phyloP scores from a whole-genome alignment of 2,797 vertebrate genomes.

The Pyrocephalus nanus region DNA sequence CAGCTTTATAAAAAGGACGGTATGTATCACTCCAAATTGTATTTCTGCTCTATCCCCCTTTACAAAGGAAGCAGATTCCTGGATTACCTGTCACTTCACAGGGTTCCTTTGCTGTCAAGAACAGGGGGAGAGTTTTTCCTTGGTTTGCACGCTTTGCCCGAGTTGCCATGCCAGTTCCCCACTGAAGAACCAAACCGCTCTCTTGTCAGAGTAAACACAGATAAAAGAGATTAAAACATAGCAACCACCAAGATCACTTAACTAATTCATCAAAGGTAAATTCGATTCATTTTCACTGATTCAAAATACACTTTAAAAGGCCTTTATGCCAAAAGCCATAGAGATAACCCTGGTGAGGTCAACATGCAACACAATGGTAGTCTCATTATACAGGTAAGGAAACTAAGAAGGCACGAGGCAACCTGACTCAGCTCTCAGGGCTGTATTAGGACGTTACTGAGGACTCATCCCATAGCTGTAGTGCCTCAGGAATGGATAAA shows the following conservation, averaged over 20 bases:
- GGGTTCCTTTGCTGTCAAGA: conserved; percentile 83
- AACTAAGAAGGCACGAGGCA: neutral
- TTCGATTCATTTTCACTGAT: neutral
- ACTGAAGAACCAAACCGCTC: conserved; percentile 86
- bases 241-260: neutral
- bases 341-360: neutral
- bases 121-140: conserved; percentile 77
- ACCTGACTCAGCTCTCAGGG: neutral
- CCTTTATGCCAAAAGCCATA: neutral
- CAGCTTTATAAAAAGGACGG: neutral
- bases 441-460: neutral
- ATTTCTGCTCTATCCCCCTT: neutral
- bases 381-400: neutral
- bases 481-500: neutral
- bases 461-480: neutral
- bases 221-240: neutral
- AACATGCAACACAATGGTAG: neutral
- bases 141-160: conserved; percentile 78
- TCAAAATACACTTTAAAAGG: neutral
- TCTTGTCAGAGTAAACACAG: conserved; percentile 66
- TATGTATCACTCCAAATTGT: neutral
- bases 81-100: conserved; percentile 84
- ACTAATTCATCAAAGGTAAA: neutral
- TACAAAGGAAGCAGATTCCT: neutral
- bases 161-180: conserved; percentile 88